phyloP scores from a whole-genome alignment of 2,888 invertebrate genomes.

The Hirudinaria manillensis region DNA sequence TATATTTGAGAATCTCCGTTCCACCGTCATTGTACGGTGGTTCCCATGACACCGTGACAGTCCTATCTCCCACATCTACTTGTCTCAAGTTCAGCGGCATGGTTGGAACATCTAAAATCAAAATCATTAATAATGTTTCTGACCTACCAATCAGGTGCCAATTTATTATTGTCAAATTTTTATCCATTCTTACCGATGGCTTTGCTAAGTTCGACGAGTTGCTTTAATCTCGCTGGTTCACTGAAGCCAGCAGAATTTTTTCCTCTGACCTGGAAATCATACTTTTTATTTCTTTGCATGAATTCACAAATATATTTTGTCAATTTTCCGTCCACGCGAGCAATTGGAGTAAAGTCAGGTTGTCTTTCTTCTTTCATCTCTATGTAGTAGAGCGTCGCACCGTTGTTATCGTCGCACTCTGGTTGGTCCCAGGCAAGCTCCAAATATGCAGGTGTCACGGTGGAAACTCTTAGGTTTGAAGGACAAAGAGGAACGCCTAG shows the following conservation, averaged over 20 bases:
- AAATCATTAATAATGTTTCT: background rate
- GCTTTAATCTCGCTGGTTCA: slow-evolving; percentile 9
- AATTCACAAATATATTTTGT: slow-evolving; percentile 27
- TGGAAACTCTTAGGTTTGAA: slow-evolving; percentile 20
- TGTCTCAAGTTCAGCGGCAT: slow-evolving; percentile 45
- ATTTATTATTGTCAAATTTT: too few relatives aligned
- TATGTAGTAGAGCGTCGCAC: slow-evolving; percentile 43
- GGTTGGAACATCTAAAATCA: slow-evolving; percentile 40
- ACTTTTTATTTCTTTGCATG: slow-evolving; percentile 48
- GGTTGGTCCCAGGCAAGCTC: slow-evolving; percentile 49
- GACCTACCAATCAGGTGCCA: background rate
- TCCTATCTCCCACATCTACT: slow-evolving; percentile 39
- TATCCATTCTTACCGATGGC: slow-evolving; percentile 4
- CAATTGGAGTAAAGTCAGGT: slow-evolving; percentile 28
- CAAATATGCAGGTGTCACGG: slow-evolving; percentile 25
- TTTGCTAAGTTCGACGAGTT: slow-evolving; percentile 24
- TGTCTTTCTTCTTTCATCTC: slow-evolving; percentile 36
- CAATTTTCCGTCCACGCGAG: slow-evolving; percentile 26
- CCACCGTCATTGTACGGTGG: slow-evolving; percentile 40
- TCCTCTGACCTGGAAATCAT: slow-evolving; percentile 75
- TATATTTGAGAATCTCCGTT: slow-evolving; percentile 44
- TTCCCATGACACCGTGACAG: slow-evolving; percentile 41
- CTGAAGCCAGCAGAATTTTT: slow-evolving; percentile 28
- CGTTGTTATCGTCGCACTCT: slow-evolving; percentile 44
- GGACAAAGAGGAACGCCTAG: slow-evolving; percentile 28